Conservation (phyloP, 2,797 vertebrate species). For the Cynopterus sphinx region DNA sequence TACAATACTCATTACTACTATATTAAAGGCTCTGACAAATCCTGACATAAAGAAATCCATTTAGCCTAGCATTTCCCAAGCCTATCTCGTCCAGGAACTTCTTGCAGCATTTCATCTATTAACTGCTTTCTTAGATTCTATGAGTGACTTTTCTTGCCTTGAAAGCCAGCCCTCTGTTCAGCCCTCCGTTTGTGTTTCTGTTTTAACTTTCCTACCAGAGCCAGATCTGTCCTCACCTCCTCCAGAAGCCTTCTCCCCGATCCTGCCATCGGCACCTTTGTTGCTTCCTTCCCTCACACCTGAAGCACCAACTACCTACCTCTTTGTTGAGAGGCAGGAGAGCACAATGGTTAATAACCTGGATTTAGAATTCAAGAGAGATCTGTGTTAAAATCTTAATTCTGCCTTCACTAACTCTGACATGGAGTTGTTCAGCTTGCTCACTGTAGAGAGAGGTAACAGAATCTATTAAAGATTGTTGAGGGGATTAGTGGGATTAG, state of each 20-base stretch:
- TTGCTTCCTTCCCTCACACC: not conserved
- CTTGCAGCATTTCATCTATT: not conserved
- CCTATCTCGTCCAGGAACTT: not conserved
- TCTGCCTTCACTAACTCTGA: not conserved
- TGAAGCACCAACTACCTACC: not conserved
- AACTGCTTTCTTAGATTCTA: not conserved
- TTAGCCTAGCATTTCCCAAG: not conserved
- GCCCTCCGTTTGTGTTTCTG: not conserved
- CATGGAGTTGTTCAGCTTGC: not conserved
- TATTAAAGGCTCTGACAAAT: not conserved
- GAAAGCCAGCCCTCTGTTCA: not conserved
- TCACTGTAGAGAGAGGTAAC: not conserved
- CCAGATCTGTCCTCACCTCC: not conserved
- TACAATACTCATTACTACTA: not conserved
- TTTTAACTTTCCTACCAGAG: not conserved
- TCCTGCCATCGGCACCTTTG: fast-evolving
- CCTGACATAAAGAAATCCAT: not conserved
- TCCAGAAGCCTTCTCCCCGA: not conserved
- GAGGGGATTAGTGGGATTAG: not conserved
- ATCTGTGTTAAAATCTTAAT: not conserved
- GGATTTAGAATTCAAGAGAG: not conserved
- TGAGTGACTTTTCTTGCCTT: not conserved
- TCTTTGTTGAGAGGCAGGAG: not conserved
- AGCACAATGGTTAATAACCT: not conserved
- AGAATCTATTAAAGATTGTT: not conserved